Conservation (phyloP, 2,797 vertebrate species). For the Myotis planiceps region DNA sequence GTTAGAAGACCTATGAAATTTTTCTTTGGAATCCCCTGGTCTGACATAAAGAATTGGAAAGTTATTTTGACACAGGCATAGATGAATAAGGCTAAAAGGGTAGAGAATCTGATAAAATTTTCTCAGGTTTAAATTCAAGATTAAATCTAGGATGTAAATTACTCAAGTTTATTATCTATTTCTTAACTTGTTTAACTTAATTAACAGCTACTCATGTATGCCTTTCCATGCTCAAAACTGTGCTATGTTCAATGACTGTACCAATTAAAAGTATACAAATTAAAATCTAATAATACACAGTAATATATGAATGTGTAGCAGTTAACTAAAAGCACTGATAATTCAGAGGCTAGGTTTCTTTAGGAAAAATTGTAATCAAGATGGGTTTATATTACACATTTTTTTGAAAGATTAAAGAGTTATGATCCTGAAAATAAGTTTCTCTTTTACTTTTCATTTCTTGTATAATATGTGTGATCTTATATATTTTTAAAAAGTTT, state of each 20-base stretch:
- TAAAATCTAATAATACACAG: conserved; percentile 35
- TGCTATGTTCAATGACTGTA: neutral
- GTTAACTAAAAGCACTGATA: neutral
- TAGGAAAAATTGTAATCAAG: conserved; percentile 29
- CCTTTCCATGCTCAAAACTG: conserved; percentile 38
- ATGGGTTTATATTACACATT: neutral
- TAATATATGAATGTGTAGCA: neutral
- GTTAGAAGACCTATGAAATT: conserved; percentile 16
- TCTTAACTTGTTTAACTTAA: conserved; percentile 34
- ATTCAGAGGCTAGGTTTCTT: conserved; percentile 42
- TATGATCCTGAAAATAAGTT: conserved; percentile 27
- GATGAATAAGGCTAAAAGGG: neutral
- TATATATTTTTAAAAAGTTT: neutral
- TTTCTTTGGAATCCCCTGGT: conserved; percentile 14
- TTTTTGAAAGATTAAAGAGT: conserved; percentile 25
- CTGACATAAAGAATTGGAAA: conserved; percentile 31
- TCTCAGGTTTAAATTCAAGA: conserved; percentile 53
- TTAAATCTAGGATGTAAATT: conserved; percentile 31
- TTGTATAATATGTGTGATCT: neutral
- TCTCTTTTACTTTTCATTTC: conserved; percentile 23
- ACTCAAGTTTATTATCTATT: conserved; percentile 41
- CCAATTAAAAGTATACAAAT: conserved; percentile 19
- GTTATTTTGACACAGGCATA: conserved; percentile 3
- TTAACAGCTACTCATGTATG: neutral
- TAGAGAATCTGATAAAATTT: neutral